A percentile compares a stretch with the other conserved stretches of the same genome.
These are phyloP conservation scores for Zeus faber DNA, from an alignment of 2,113 vertebrate genomes.

Conservation along the genomic window DNA sequence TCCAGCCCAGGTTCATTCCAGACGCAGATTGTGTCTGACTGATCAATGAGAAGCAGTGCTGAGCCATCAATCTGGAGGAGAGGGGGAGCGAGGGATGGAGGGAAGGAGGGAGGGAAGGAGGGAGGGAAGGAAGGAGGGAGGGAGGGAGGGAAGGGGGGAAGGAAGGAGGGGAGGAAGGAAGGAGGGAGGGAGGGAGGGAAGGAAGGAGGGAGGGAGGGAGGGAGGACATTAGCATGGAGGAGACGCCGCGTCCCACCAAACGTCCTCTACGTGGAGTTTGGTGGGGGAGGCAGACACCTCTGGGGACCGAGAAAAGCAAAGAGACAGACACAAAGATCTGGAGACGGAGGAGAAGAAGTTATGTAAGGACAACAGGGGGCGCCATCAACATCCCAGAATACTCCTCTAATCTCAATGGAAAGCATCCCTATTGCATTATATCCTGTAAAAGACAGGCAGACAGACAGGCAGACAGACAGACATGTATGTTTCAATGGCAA, in stretches of 20 bases:
- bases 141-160: too few relatives aligned
- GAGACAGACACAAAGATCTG: neutral
- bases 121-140: too few relatives aligned
- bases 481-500: too few relatives aligned
- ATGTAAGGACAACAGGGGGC: too few relatives aligned
- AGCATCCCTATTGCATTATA: too few relatives aligned
- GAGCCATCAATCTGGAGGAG: constrained; percentile 69
- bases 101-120: neutral
- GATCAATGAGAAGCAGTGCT: constrained; percentile 71
- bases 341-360: too few relatives aligned
- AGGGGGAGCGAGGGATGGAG: too few relatives aligned
- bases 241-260: too few relatives aligned
- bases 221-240: neutral
- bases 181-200: neutral
- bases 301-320: neutral
- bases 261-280: neutral
- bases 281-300: neutral
- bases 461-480: neutral
- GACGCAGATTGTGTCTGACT: constrained; percentile 75
- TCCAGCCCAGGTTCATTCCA: constrained; percentile 62
- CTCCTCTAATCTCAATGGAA: too few relatives aligned
- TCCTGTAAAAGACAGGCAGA: neutral
- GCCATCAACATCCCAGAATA: too few relatives aligned
- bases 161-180: too few relatives aligned
- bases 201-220: neutral